Conservation (phyloP, 1,140 invertebrate species). For the Drosophila pachea region DNA sequence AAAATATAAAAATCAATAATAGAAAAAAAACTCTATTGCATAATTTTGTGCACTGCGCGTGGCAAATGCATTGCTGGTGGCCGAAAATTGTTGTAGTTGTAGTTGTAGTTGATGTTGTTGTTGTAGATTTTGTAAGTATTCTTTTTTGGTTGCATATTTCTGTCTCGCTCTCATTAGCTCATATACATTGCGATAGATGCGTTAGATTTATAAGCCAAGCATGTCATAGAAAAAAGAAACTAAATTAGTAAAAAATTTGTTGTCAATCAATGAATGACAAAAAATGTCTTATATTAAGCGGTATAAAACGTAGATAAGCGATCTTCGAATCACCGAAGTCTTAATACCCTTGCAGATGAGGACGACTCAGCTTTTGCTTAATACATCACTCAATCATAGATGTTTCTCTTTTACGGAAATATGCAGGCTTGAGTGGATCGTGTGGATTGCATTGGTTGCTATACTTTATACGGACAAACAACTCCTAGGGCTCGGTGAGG, state of each 20-base stretch:
- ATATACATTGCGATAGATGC: slow-evolving; percentile 70
- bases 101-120: slow-evolving; percentile 22
- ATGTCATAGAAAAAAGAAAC: slow-evolving; percentile 78
- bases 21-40: slow-evolving; percentile 58
- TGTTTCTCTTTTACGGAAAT: no score
- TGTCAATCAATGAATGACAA: slow-evolving; percentile 35
- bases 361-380: neutral
- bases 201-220: slow-evolving; percentile 75
- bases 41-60: slow-evolving; percentile 62
- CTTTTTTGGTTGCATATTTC: slow-evolving; percentile 18
- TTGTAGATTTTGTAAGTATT: slow-evolving; percentile 14
- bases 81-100: slow-evolving; percentile 58
- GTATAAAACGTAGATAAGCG: neutral
- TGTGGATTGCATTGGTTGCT: neutral
- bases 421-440: neutral
- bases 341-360: slow-evolving; percentile 7
- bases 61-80: slow-evolving; percentile 44
- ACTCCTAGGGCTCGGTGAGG: no score
- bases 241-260: slow-evolving; percentile 77
- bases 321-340: slow-evolving; percentile 21
- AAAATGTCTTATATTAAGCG: slow-evolving; percentile 26
- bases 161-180: slow-evolving; percentile 49
- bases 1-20: slow-evolving; percentile 26
- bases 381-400: neutral
- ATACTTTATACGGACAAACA: neutral